Evolutionary conservation across 2,113 vertebrate species (phyloP), one percentile per base, ranked within the genome.

Genomic region (Syngnathus floridae): DNA sequence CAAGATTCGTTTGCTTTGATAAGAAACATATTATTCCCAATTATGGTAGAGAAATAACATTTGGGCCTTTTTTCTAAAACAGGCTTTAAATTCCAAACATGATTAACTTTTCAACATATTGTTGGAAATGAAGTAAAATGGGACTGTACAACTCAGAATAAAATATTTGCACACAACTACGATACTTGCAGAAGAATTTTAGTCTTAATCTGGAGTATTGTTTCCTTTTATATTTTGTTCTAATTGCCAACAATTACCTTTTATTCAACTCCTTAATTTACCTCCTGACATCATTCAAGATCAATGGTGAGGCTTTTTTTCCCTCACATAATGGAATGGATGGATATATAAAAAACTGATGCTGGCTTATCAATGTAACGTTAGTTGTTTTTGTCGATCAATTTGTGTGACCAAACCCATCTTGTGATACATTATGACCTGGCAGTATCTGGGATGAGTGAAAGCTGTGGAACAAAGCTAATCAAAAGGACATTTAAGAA

Each of bases 1-100:
- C 84, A 82, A 78, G 74, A 70, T 31, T 62, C 64, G 66, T 82
- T 82, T 86, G 72, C 78, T 74, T 64, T 38, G 79, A 85, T 81
- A 84, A 83, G 77, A 82, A 67, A 69, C n/a, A 43, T 77, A 66
- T 78, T 83, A 70, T 74, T 78, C 48, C 51, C 70, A 66, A 74
- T 70, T 64, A 66, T 62, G 26, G 70, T 59, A 68, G 70, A 73
- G 56, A 72, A 76, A 80, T 52, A 73, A 66, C 61, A 67, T 52
- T 66, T 66, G 52, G 9, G 31, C 72, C 58, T 69, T 69, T 36
- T 67, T 74, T 64, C 70, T 67, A 19, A 49, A 55, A 66, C 38
- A 65, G 45, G 60, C 19, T 67, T 41, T 67, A 70, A 71, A 62
- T 67, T 35, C 67, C 22, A 63, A 69, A 58, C 51, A 45, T 69